Conservation (phyloP, 2,888 invertebrate genomes). For the Stegana nigrithorax region DNA sequence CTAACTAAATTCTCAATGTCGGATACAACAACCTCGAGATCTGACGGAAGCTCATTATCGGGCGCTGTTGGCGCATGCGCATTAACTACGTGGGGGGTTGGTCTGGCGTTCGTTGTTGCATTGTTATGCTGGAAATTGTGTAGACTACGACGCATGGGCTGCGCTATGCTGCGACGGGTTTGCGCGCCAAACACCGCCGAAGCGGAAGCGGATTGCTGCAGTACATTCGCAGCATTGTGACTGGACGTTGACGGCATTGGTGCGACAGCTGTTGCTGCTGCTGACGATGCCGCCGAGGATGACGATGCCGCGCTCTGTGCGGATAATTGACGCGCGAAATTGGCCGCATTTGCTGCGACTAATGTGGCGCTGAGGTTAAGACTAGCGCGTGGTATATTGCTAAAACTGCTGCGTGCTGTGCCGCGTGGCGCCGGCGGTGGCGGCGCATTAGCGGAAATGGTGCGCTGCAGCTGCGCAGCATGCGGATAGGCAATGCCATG, state of each 20-base stretch:
- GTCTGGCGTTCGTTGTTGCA: conserved; percentile 11
- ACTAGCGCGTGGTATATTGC: conserved; percentile 67
- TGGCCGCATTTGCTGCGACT: conserved; percentile 40
- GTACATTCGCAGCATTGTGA: conserved; percentile 32
- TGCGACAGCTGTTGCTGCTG: conserved; percentile 29
- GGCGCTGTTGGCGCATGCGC: too few species aligned
- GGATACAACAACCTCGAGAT: conserved; percentile 67
- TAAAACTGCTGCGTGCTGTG: conserved; percentile 62
- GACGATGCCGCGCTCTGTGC: conserved; percentile 20
- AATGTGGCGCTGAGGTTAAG: conserved; percentile 50
- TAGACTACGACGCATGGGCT: conserved; percentile 37
- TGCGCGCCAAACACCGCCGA: conserved; percentile 36
- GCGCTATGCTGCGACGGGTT: conserved; percentile 27
- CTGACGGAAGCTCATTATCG: conserved; percentile 63
- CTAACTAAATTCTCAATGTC: conserved; percentile 68
- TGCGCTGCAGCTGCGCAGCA: conserved; percentile 27
- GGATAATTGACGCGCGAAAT: conserved; percentile 18
- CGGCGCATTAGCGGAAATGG: conserved; percentile 17
- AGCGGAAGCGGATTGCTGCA: conserved; percentile 51
- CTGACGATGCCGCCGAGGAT: conserved; percentile 40
- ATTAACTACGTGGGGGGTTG: conserved; percentile 32
- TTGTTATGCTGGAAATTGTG: conserved; percentile 41
- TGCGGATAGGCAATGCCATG: conserved; percentile 22
- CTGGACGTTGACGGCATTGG: conserved; percentile 19
- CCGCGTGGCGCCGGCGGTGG: conserved; percentile 47